These are phyloP conservation scores for Diplazon laetatorius DNA, from an alignment of 2,888 invertebrate genomes.

Conservation along the genomic window DNA sequence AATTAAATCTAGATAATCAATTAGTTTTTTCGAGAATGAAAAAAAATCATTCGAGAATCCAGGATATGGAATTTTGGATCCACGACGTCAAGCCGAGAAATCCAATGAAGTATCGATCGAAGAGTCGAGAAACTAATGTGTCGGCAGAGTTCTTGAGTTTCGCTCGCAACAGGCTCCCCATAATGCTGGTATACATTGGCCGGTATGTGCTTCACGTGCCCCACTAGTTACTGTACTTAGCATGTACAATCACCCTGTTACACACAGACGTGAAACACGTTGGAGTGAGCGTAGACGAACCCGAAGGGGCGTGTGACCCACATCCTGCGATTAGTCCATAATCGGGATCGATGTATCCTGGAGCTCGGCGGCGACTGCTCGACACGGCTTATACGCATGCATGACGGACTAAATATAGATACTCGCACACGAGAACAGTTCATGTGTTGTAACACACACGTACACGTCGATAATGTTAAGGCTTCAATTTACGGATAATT, in stretches of 20 bases:
- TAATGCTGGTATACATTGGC: constrained; percentile 3
- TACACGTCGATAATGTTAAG: constrained; percentile 16
- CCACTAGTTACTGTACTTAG: background rate
- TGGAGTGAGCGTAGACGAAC: constrained; percentile 1
- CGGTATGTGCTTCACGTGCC: background rate
- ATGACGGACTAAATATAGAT: background rate
- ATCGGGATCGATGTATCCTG: constrained; percentile 34
- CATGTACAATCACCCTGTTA: constrained; percentile 20
- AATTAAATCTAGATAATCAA: too few relatives aligned
- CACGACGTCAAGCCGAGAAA: background rate
- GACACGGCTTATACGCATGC: constrained; percentile 40
- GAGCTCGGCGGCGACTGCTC: background rate
- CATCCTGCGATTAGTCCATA: constrained; percentile 38
- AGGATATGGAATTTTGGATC: too few relatives aligned
- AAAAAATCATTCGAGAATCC: too few relatives aligned
- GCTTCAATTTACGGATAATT: constrained; percentile 17
- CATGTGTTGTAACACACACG: background rate
- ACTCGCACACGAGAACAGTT: background rate
- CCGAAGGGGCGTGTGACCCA: constrained; percentile 16
- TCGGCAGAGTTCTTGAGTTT: background rate
- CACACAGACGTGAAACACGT: constrained; percentile 7
- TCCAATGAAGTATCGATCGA: constrained; percentile 20
- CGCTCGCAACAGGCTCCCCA: background rate
- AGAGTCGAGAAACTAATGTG: background rate
- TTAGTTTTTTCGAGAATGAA: too few relatives aligned